These are phyloP conservation scores for Coelinius sp. DNA, from an alignment of 2,888 invertebrate species.

Conservation along the genomic window DNA sequence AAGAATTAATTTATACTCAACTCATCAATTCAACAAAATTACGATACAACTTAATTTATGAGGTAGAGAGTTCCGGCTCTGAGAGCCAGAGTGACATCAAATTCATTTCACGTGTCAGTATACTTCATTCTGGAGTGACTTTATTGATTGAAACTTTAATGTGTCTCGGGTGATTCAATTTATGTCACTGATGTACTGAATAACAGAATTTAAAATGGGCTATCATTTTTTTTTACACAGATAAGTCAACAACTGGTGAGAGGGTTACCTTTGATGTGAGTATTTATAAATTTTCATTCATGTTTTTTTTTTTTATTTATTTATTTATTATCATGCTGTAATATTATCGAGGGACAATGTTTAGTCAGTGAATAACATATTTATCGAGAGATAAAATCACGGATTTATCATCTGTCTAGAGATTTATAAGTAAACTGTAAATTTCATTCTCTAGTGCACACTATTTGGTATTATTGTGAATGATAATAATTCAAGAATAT, in stretches of 20 bases:
- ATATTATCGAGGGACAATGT: background rate
- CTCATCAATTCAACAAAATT: too few relatives aligned
- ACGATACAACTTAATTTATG: background rate
- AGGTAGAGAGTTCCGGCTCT: background rate
- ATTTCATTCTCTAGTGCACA: background rate
- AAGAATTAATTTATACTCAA: too few relatives aligned
- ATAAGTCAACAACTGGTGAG: conserved; percentile 27
- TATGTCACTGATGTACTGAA: background rate
- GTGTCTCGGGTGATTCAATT: background rate
- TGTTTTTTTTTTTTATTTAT: background rate
- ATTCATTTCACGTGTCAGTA: background rate
- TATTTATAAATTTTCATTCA: background rate
- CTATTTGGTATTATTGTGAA: background rate
- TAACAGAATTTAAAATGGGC: background rate
- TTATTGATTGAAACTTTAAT: conserved; percentile 12
- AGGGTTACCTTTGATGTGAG: conserved; percentile 25
- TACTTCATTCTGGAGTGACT: conserved; percentile 1
- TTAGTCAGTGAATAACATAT: background rate
- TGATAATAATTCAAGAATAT: background rate
- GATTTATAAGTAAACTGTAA: background rate
- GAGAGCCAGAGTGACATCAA: background rate
- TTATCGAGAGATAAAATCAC: conserved; percentile 12
- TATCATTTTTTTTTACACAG: conserved; percentile 2
- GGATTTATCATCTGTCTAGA: background rate
- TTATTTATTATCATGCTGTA: background rate